Conservation (phyloP, 2,113 vertebrate species). For the mouse (Mus musculus) region GRCm39 chr15:79547001-79547500, state of each 20-base stretch:
- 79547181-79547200: neutral
- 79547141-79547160: neutral
- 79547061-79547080: neutral
- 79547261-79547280: neutral
- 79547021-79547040: neutral
- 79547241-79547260: neutral
- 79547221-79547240: neutral
- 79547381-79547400: too few relatives aligned
- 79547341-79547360: too few relatives aligned
- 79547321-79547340: too few relatives aligned
- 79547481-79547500: neutral
- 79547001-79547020: neutral
- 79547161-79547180: neutral
- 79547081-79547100: neutral
- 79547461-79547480: neutral
- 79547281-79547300: too few relatives aligned
- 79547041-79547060: neutral
- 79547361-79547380: too few relatives aligned
- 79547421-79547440: too few relatives aligned
- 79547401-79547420: too few relatives aligned
- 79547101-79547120: neutral
- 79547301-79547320: too few relatives aligned
- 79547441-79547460: too few relatives aligned
- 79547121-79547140: neutral
- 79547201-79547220: neutral